Evolutionary conservation across 2,888 invertebrate species (phyloP).

Genomic region (Leptinotarsa juncta): DNA sequence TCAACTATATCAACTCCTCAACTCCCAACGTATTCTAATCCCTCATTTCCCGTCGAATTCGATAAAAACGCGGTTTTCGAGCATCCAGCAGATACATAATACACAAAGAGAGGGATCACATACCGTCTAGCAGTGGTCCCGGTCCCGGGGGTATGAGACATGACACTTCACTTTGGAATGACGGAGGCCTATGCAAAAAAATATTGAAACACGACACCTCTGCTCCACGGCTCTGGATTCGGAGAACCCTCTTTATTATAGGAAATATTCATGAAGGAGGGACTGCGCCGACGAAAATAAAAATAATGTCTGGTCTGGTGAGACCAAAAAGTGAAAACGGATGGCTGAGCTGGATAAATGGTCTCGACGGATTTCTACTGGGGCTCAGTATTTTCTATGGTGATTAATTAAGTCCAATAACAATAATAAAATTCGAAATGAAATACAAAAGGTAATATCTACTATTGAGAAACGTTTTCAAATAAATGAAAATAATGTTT

Average conservation of each 20-base stretch:
- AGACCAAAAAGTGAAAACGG: conserved; percentile 40
- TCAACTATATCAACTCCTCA: background rate
- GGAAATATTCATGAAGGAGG: conserved; percentile 41
- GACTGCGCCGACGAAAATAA: conserved; percentile 27
- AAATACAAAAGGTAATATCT: no score
- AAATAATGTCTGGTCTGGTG: conserved; percentile 36
- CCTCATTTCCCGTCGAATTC: background rate
- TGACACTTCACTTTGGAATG: conserved; percentile 65
- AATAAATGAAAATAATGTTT: no score
- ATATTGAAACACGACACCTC: conserved; percentile 62
- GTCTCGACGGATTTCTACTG: conserved; percentile 24
- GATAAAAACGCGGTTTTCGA: conserved; percentile 32
- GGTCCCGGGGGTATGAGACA: conserved; percentile 62
- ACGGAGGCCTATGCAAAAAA: conserved; percentile 60
- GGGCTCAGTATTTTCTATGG: background rate
- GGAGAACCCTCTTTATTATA: conserved; percentile 39
- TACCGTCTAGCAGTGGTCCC: conserved; percentile 50
- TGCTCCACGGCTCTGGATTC: conserved; percentile 25
- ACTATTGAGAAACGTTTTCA: no score
- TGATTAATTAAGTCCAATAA: no score
- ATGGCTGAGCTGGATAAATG: conserved; percentile 20
- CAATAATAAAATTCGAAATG: no score
- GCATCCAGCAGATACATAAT: conserved; percentile 57
- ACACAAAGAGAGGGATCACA: conserved; percentile 50
- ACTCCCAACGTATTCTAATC: conserved; percentile 1